phyloP scores from a whole-genome alignment of 2,888 invertebrate genomes.

The Epistrophe eligans region DNA sequence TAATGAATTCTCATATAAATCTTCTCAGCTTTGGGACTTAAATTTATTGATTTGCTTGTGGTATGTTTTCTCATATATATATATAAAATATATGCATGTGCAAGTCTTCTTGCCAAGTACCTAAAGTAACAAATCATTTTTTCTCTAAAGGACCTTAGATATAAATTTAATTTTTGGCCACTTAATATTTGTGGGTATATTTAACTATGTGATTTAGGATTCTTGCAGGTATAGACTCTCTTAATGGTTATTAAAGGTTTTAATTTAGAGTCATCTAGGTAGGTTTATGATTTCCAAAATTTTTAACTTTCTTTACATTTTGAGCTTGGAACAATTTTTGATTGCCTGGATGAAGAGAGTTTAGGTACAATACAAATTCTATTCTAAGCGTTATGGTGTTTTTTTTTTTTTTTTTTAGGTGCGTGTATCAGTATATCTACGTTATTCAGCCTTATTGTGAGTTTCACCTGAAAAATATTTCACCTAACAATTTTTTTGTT shows the following conservation, averaged over 20 bases:
- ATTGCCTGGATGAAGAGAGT: no score
- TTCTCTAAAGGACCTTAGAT: background rate
- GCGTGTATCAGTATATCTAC: no score
- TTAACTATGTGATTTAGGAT: background rate
- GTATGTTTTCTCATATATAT: background rate
- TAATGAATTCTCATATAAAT: constrained; percentile 25
- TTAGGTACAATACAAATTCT: no score
- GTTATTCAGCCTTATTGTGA: no score
- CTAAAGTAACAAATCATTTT: constrained; percentile 8
- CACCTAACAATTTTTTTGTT: no score
- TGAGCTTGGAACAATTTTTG: no score
- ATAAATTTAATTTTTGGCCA: constrained; percentile 27
- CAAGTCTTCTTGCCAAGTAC: constrained; percentile 8
- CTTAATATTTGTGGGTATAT: background rate
- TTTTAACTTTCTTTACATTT: no score
- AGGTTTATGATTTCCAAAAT: no score
- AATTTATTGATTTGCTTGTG: constrained; percentile 36
- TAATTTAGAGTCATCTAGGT: background rate
- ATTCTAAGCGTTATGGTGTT: no score
- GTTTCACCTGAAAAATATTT: no score
- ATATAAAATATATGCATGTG: background rate
- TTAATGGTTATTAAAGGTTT: constrained; percentile 22
- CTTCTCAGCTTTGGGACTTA: constrained; percentile 2
- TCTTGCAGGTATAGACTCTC: no score
- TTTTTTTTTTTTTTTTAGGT: no score